Evolutionary conservation across 2,113 vertebrate species (phyloP), one percentile per base, ranked within the genome.

Genomic region (Podarcis muralis): DNA sequence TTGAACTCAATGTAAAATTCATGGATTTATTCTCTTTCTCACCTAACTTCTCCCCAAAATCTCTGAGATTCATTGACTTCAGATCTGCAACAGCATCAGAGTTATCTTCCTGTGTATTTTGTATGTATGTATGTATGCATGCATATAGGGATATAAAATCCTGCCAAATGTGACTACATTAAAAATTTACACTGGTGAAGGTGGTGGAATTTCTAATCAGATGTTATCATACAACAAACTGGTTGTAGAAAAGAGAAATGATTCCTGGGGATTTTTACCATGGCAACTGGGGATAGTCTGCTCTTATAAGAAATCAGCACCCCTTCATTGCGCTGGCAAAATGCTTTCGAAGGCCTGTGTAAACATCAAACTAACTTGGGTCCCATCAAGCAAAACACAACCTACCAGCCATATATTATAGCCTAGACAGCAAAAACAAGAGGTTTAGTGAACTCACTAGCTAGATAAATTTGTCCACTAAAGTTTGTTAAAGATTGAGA

Each of bases 11-110:
- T 83, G 80, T 78, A 90, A 78, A 87, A 87, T 87, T 59, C 30
- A 90, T 90, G 22, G 81, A 83, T 87, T 86, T 69, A 81, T 87
- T 90, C 65, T 90, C 23, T 40, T 74, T 75, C 84, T 71, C 79
- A 20, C 13, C 40, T 69, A 81, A 23, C 8, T 35, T 69, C 32
- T 40, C 48, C 32, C 72, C 74, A 43, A 83, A 71, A 80, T 65
- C 75, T 37, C 81, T 35, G 25, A 11, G 16, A 37, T n/a, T 77
- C n/a, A 69, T 32, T 43, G 72, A 90, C 71, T 87, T 20, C 22
- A 3, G 32, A 59, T 20, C 27, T 82, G 18, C 18, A 53, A 86
- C 40, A 53, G n/a, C 9, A 25, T 59, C 16, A 12, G 66, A 71
- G 37, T 81, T 71, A 71, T 37, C 40, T 72, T 35, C 40, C 32